Evolutionary conservation across 2,888 invertebrate genomes (phyloP).

Genomic region (Apocheima hispidaria): DNA sequence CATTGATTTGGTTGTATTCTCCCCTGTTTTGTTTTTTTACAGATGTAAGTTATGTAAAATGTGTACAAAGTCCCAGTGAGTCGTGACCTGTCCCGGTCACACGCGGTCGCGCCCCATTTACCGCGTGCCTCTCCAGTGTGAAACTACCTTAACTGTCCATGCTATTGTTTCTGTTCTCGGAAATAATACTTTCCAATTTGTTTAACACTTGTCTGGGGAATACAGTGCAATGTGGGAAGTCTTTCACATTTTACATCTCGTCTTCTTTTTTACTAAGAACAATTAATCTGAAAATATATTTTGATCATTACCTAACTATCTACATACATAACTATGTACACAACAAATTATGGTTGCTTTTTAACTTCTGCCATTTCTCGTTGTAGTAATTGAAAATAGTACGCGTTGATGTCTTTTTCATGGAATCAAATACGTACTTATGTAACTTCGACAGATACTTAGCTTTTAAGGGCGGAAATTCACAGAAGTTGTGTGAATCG

Average conservation of each 20-base stretch:
- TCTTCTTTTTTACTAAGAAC: background rate
- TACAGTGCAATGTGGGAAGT: conserved; percentile 32
- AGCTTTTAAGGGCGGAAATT: too few species aligned
- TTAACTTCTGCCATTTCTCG: background rate
- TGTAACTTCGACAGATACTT: background rate
- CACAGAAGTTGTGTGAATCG: too few species aligned
- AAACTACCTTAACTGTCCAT: conserved; percentile 59
- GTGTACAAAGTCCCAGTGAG: conserved; percentile 51
- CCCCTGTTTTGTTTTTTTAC: background rate
- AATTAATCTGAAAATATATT: background rate
- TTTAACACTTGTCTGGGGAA: conserved; percentile 49
- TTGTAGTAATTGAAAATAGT: background rate
- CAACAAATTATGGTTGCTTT: background rate
- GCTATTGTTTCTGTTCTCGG: conserved; percentile 58
- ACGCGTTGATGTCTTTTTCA: background rate
- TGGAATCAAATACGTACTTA: background rate
- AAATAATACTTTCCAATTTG: conserved; percentile 50
- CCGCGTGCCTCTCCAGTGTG: conserved; percentile 58
- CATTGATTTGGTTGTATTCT: background rate
- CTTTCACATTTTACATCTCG: conserved; percentile 19
- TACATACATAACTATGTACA: background rate
- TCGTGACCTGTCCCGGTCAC: conserved; percentile 73
- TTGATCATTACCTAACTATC: background rate
- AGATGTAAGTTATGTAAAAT: conserved; percentile 19
- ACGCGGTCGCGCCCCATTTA: conserved; percentile 78